phyloP scores from a whole-genome alignment of 2,888 invertebrate genomes.

The Uropetala carovei region DNA sequence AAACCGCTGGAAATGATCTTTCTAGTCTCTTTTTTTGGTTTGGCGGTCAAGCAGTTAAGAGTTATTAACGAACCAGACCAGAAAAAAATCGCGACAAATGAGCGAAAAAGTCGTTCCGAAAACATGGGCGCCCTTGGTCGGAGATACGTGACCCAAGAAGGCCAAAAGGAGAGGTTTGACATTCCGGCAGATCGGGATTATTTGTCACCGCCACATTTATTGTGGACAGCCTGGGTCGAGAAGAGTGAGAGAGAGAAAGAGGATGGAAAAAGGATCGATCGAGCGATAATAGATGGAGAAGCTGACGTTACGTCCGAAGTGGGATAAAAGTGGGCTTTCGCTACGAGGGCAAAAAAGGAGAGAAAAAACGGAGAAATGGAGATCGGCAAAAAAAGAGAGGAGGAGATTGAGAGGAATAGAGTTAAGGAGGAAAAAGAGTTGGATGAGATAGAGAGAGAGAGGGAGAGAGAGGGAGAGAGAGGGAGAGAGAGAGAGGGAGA shows the following conservation, averaged over 20 bases:
- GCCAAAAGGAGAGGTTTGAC: background rate
- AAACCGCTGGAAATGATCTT: too few species aligned
- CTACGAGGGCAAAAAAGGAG: background rate
- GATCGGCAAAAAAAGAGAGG: background rate
- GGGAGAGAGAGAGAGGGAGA: too few species aligned
- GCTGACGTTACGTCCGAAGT: slow-evolving; percentile 37
- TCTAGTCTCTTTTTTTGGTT: too few species aligned
- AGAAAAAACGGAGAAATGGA: background rate
- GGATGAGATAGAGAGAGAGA: background rate
- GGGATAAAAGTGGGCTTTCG: background rate
- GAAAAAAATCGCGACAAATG: background rate
- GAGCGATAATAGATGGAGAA: slow-evolving; percentile 55
- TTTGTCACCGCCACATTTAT: slow-evolving; percentile 44
- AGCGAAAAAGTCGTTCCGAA: background rate
- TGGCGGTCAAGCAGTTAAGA: too few species aligned
- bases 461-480: background rate
- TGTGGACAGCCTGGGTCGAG: background rate
- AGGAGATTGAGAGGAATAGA: background rate
- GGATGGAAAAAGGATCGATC: background rate
- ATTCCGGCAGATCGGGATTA: slow-evolving; percentile 34
- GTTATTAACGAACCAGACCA: background rate
- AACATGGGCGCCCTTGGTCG: background rate
- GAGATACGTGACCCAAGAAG: slow-evolving; percentile 18
- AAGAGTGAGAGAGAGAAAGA: background rate
- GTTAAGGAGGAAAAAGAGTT: background rate